Evolutionary conservation across 2,888 invertebrate genomes (phyloP), one percentile per base, ranked within the genome.

Genomic region (Loripinus fragilis): DNA sequence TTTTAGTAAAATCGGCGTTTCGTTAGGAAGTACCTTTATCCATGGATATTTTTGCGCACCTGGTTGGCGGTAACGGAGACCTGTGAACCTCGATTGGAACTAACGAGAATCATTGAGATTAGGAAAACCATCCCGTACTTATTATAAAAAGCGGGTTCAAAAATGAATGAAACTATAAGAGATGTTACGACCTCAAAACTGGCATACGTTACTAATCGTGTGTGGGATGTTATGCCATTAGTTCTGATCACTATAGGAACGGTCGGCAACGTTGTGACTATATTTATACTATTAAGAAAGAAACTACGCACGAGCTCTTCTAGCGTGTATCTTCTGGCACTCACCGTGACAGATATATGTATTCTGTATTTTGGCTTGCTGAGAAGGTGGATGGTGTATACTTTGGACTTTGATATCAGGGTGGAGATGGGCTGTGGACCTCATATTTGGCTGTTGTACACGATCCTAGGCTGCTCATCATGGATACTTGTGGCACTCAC

Each of bases 391-490:
- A 17, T 60, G 23, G 2, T 28, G 5, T 12, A 60, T 17, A 33
- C 30, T 20, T 60, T 60, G 12, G 33, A 60, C 20, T 20, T 60
- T 33, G 60, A 60, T 17, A 30, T 60, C 1, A 60, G 60, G 17
- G 23, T 60, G 10, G 33, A 30, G 17, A 20, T 60, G 60, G 60
- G 60, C 8, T 60, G 60, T 60, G 60, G 60, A 33, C 60, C 60
- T 33, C 60, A 60, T 60, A 60, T 60, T 20, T 60, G 60, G 60
- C n/a, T 60, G 8, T 20, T 60, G 60, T 60, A 60, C 60, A 33
- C 60, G 3, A 33, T 20, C n/a, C 60, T 60, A 1, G 60, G 60
- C 33, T 60, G 10, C 8, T 60, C 60, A 28, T 60, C 60, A 10
- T 60, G 60, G 60, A 60, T 10, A 33, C 33, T 60, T 10, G 33